Percentiles rank a stretch among this genome's conserved stretches.
Conservation (phyloP, 2,797 vertebrate species). For the Chiloscyllium punctatum region DNA sequence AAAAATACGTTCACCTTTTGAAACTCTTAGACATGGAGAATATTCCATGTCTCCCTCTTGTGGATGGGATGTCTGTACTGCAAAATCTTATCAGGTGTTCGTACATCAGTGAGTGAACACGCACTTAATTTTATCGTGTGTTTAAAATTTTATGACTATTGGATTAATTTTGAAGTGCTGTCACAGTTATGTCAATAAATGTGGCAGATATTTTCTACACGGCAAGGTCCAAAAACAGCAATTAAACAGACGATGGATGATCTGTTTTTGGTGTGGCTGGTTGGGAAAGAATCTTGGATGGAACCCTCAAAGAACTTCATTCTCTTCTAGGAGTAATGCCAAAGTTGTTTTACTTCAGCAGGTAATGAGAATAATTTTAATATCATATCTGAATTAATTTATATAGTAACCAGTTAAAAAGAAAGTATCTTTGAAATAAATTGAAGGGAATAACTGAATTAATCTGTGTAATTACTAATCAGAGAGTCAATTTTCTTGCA, state of each 20-base stretch:
- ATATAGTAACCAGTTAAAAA: not conserved
- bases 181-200: not conserved
- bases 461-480: not conserved
- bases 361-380: not conserved
- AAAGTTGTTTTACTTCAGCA: not conserved
- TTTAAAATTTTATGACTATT: not conserved
- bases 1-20: not conserved
- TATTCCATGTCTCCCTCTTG: constrained; percentile 3
- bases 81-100: not conserved
- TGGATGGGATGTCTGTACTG: not conserved
- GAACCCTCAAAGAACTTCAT: not conserved
- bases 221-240: not conserved
- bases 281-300: not conserved
- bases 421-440: not conserved
- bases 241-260: not conserved
- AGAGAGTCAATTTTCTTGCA: not conserved
- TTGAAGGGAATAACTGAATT: not conserved
- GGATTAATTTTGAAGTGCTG: not conserved
- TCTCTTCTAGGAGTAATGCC: not conserved
- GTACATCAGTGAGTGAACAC: not conserved
- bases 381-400: not conserved
- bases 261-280: not conserved
- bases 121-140: not conserved
- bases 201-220: not conserved
- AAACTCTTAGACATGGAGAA: not conserved